Percentiles rank a stretch among this genome's conserved stretches.
Conservation (phyloP, 2,113 vertebrate genomes). For the Oostethus manadensis region DNA sequence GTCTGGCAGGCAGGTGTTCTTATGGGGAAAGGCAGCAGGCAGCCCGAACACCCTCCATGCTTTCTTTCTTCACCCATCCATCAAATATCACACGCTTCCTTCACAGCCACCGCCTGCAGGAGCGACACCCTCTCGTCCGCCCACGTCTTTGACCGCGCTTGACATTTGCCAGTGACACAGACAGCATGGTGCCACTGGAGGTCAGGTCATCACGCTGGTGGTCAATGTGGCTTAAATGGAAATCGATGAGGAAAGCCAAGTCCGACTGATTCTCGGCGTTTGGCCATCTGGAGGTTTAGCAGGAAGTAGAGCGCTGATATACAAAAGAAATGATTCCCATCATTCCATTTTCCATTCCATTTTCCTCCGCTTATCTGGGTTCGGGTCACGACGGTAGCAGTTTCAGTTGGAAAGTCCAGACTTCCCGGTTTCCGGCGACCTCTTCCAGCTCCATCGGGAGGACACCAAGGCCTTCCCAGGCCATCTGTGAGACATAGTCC, state of each 20-base stretch:
- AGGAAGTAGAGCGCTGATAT: background rate
- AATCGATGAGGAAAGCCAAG: conserved; percentile 53
- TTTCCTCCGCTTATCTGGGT: too few species aligned
- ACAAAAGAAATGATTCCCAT: background rate
- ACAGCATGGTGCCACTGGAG: conserved; percentile 33
- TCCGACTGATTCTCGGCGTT: conserved; percentile 51
- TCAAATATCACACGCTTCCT: conserved; percentile 18
- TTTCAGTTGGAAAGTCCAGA: too few species aligned
- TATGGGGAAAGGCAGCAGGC: conserved; percentile 63
- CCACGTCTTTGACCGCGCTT: background rate
- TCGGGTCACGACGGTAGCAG: too few species aligned
- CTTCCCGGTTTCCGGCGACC: too few species aligned
- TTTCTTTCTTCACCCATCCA: conserved; percentile 39
- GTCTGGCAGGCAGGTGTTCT: conserved; percentile 64
- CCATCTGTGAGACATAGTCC: too few species aligned
- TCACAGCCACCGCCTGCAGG: too few species aligned
- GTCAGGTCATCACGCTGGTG: conserved; percentile 57
- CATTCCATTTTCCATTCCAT: too few species aligned
- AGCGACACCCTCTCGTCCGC: background rate
- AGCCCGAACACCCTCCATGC: conserved; percentile 30
- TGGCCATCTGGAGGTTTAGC: conserved; percentile 57
- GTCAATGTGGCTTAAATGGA: conserved; percentile 59
- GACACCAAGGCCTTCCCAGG: too few species aligned
- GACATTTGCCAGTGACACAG: conserved; percentile 16
- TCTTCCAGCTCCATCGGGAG: too few species aligned